Evolutionary conservation across 1,140 invertebrate genomes (phyloP).

Genomic region (Lucilia sericata): DNA sequence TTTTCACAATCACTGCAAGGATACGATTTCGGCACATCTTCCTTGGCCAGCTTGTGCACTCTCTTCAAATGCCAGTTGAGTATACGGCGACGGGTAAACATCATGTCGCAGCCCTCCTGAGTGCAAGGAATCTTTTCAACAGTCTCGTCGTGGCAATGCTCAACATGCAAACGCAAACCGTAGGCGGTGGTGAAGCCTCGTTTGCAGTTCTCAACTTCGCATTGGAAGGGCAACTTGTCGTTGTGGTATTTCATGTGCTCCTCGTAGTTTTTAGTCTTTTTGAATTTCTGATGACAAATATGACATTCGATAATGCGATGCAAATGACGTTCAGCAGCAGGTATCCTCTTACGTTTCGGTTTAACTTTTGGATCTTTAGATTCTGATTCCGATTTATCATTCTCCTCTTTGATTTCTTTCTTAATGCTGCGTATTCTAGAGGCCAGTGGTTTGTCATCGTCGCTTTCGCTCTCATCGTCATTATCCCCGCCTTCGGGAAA

Average conservation of each 20-base stretch:
- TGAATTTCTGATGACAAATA: conserved; percentile 65
- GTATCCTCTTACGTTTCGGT: conserved; percentile 54
- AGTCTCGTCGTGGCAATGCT: conserved; percentile 61
- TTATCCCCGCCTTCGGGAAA: conserved; percentile 51
- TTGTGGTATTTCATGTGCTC: conserved; percentile 66
- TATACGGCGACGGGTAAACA: conserved; percentile 60
- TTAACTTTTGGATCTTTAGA: conserved; percentile 50
- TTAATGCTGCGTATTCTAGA: conserved; percentile 51
- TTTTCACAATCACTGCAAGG: conserved; percentile 64
- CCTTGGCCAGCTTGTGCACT: conserved; percentile 61
- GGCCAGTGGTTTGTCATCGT: conserved; percentile 60
- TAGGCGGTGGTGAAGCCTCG: conserved; percentile 64
- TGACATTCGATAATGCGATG: conserved; percentile 63
- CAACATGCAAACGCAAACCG: conserved; percentile 60
- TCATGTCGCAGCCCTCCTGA: conserved; percentile 61
- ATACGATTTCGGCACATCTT: conserved; percentile 59
- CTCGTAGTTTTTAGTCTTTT: conserved; percentile 62
- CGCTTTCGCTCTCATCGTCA: conserved; percentile 56
- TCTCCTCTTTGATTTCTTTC: conserved; percentile 45
- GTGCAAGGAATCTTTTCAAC: conserved; percentile 59
- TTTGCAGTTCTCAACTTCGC: conserved; percentile 59
- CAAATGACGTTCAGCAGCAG: conserved; percentile 55
- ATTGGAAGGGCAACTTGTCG: conserved; percentile 62
- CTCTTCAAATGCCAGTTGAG: conserved; percentile 65
- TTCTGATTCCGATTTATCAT: conserved; percentile 20